Percentiles rank a stretch among this genome's conserved stretches.
Conservation (phyloP, 2,113 vertebrate species). For the Perca fluviatilis region DNA sequence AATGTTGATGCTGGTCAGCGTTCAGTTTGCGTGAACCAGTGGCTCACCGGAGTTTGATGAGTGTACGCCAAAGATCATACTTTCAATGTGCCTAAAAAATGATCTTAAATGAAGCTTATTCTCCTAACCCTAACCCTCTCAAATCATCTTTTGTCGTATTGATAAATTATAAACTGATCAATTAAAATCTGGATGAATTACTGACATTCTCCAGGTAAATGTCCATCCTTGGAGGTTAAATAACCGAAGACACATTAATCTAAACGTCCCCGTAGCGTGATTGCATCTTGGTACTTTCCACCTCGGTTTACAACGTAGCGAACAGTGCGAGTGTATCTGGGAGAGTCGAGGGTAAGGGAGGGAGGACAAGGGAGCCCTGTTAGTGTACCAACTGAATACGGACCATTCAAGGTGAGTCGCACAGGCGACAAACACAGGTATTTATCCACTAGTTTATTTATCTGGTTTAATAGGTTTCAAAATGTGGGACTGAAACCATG, state of each 20-base stretch:
- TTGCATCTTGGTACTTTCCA: conserved; percentile 36
- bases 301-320: background rate
- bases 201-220: background rate
- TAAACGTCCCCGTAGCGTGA: background rate
- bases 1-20: too few relatives aligned
- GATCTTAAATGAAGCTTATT: background rate
- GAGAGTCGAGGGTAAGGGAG: background rate
- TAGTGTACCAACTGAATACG: conserved; percentile 13
- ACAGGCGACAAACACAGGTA: conserved; percentile 46
- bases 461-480: conserved; percentile 39
- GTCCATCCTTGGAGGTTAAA: background rate
- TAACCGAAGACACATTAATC: background rate
- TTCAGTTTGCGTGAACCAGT: too few relatives aligned
- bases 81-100: too few relatives aligned
- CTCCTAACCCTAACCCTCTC: too few relatives aligned
- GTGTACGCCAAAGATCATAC: too few relatives aligned
- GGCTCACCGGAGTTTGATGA: too few relatives aligned
- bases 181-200: too few relatives aligned
- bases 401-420: conserved; percentile 52
- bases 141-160: background rate
- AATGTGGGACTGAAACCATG: conserved; percentile 22
- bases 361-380: conserved; percentile 61
- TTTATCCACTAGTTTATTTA: conserved; percentile 50
- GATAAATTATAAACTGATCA: background rate
- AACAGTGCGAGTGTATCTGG: conserved; percentile 29